Conservation (phyloP, 2,797 vertebrate species). For the Sus cebifrons region DNA sequence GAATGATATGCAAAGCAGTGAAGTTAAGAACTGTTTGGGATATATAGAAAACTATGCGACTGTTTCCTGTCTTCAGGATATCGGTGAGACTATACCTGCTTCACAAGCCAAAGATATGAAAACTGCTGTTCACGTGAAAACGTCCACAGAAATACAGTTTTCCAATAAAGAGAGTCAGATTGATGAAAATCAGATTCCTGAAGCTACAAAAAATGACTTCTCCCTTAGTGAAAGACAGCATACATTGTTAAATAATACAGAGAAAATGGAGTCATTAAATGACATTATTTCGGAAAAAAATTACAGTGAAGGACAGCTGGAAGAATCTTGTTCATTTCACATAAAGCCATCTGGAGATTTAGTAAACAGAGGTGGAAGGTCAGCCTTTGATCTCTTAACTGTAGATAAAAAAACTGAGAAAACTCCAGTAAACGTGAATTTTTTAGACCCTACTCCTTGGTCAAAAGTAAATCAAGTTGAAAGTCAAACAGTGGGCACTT, state of each 20-base stretch:
- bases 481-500: conserved; percentile 84
- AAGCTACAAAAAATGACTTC: conserved; percentile 70
- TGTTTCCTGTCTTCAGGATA: conserved; percentile 11
- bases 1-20: conserved; percentile 40
- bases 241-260: conserved; percentile 78
- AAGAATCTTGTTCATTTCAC: conserved; percentile 86
- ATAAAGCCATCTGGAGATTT: conserved; percentile 86
- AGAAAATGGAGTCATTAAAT: conserved; percentile 82
- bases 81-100: conserved; percentile 56
- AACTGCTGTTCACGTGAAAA: conserved; percentile 53
- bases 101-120: conserved; percentile 70
- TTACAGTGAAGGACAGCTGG: conserved; percentile 86
- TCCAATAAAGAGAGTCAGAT: conserved; percentile 67
- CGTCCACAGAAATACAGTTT: conserved; percentile 73
- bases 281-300: conserved; percentile 84
- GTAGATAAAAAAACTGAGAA: conserved; percentile 90
- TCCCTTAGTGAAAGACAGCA: conserved; percentile 82
- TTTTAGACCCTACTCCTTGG: conserved; percentile 84
- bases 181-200: conserved; percentile 75
- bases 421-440: conserved; percentile 80
- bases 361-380: conserved; percentile 88
- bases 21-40: conserved; percentile 52
- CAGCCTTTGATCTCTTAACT: conserved; percentile 90
- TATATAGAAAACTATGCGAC: conserved; percentile 54
- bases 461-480: conserved; percentile 88